Evolutionary conservation across 1,140 invertebrate species (phyloP).

Genomic region (Drosophila ananassae): DNA sequence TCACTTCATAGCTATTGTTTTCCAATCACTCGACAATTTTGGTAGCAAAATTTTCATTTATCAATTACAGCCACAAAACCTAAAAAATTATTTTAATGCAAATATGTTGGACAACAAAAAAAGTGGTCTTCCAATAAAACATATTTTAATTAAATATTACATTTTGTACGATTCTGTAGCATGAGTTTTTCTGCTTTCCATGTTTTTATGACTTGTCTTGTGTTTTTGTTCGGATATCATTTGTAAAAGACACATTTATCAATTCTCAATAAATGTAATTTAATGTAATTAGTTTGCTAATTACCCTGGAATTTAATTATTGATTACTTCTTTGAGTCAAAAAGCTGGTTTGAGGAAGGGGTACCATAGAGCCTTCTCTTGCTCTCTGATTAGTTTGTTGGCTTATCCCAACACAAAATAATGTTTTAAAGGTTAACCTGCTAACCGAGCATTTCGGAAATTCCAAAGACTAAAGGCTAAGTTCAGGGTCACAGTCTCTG

Average conservation of each 20-base stretch:
- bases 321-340: no score
- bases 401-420: not conserved
- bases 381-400: no score
- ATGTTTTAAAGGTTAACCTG: not conserved
- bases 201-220: not conserved
- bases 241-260: not conserved
- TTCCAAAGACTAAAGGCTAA: conserved; percentile 28
- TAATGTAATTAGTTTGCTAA: no score
- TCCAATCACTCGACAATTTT: conserved; percentile 20
- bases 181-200: conserved; percentile 15
- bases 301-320: no score
- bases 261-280: no score
- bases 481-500: conserved; percentile 9
- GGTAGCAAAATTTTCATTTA: conserved; percentile 27
- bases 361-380: no score
- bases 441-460: not conserved
- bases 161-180: not conserved
- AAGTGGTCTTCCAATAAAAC: conserved; percentile 2
- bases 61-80: conserved; percentile 22
- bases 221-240: not conserved
- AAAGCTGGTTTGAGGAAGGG: no score
- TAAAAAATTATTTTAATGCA: conserved; percentile 24
- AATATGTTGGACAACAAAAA: not conserved
- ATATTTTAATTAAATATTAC: conserved; percentile 27
- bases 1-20: conserved; percentile 22